A percentile compares a stretch with the other conserved stretches of the same genome.
phyloP scores from a whole-genome alignment of 1,140 invertebrate genomes.

The Drosophila sturtevanti region DNA sequence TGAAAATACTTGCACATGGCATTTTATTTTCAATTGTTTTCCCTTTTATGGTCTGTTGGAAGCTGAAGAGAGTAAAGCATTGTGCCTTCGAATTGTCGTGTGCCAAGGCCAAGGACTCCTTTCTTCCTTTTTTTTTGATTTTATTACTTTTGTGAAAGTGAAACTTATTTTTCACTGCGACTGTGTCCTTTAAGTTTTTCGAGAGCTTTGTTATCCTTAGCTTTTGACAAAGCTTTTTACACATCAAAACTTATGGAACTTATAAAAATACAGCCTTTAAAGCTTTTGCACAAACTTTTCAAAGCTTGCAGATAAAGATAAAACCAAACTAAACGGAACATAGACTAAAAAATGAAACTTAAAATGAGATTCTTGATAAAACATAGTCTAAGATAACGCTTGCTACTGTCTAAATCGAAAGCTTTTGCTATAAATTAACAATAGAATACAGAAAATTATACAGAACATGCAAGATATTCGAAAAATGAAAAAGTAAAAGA shows the following conservation, averaged over 20 bases:
- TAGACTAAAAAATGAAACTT: neutral
- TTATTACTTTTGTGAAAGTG: neutral
- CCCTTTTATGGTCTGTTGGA: neutral
- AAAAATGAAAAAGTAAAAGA: no score
- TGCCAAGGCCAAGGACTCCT: neutral
- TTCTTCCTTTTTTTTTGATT: neutral
- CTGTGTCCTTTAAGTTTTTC: neutral
- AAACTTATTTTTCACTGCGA: neutral
- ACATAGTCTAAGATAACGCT: no score
- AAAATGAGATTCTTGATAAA: no score
- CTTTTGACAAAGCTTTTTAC: neutral
- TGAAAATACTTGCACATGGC: neutral
- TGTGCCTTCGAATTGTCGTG: neutral
- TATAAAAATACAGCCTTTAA: neutral
- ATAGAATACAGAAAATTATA: no score
- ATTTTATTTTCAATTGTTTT: constrained; percentile 4
- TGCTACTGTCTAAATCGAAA: no score
- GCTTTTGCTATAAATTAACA: no score
- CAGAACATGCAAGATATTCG: no score
- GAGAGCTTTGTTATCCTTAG: neutral
- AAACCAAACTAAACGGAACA: neutral
- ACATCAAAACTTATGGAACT: neutral
- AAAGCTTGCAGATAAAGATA: neutral
- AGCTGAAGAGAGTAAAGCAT: neutral
- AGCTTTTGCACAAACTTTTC: no score